phyloP scores from a whole-genome alignment of 1,140 invertebrate species.

The Gonatopus flavifemur region DNA sequence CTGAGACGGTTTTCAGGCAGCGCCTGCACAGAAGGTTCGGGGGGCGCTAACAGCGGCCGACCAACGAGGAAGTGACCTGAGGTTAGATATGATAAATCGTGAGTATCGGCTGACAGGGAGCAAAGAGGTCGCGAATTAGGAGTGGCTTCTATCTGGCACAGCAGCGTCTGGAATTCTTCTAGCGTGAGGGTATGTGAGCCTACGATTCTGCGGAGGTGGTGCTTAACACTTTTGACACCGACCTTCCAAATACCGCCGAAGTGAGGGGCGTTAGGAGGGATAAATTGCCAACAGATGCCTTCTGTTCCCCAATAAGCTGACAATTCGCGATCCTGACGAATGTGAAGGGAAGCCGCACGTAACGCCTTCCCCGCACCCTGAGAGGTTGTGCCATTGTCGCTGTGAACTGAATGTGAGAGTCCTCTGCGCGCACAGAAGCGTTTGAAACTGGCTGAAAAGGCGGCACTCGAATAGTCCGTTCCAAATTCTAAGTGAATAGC shows the following conservation, averaged over 20 bases:
- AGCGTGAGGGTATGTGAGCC: neutral
- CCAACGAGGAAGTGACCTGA: constrained; percentile 11
- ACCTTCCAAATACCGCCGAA: neutral
- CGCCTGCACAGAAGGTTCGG: too few species aligned
- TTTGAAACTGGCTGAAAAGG: too few species aligned
- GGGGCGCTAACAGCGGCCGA: constrained; percentile 2
- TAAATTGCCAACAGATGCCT: neutral
- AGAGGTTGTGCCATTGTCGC: too few species aligned
- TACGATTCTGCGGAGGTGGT: neutral
- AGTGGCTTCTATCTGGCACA: neutral
- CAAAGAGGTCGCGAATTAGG: too few species aligned
- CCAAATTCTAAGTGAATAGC: too few species aligned
- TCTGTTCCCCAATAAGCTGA: neutral
- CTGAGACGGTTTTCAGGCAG: too few species aligned
- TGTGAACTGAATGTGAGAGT: too few species aligned
- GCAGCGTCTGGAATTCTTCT: neutral
- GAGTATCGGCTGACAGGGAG: neutral
- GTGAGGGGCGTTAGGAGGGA: neutral
- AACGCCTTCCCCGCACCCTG: too few species aligned
- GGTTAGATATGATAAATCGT: constrained; percentile 3
- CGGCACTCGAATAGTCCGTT: too few species aligned
- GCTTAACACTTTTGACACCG: neutral
- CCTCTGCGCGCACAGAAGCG: too few species aligned
- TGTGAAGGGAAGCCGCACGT: too few species aligned
- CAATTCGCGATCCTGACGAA: too few species aligned